Conservation (phyloP, 1,140 invertebrate genomes). For the Cydia amplana region DNA sequence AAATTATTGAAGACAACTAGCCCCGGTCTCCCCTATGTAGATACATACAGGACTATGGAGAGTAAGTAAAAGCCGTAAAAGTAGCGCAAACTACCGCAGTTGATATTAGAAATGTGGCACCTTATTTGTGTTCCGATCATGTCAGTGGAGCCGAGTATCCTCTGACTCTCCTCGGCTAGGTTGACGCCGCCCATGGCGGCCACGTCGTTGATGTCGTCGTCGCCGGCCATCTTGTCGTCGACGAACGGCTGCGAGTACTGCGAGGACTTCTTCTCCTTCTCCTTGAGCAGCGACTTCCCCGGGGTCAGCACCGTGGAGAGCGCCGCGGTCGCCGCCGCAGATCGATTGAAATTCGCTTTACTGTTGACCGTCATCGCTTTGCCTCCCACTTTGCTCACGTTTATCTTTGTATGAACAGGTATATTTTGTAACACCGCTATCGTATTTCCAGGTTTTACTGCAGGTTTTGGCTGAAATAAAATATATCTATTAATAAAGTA, state of each 20-base stretch:
- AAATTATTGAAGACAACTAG: no score
- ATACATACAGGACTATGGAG: no score
- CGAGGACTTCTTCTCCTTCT: slow-evolving; percentile 64
- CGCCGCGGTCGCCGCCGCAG: slow-evolving; percentile 42
- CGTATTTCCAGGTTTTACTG: slow-evolving; percentile 49
- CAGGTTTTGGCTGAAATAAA: slow-evolving; percentile 51
- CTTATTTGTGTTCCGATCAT: slow-evolving; percentile 96
- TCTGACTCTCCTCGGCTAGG: slow-evolving; percentile 96
- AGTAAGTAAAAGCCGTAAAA: no score
- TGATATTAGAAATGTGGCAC: slow-evolving; percentile 36
- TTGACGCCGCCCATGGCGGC: slow-evolving; percentile 99
- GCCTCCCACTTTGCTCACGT: slow-evolving; percentile 56
- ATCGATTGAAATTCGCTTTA: slow-evolving; percentile 53
- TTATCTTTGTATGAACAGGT: slow-evolving; percentile 65
- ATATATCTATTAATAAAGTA: not conserved
- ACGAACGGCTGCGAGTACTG: slow-evolving; percentile 58
- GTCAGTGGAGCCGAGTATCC: slow-evolving; percentile 96
- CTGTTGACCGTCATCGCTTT: slow-evolving; percentile 62
- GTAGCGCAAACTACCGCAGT: no score
- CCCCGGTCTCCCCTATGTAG: no score
- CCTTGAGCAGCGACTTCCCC: slow-evolving; percentile 63
- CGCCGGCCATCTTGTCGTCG: slow-evolving; percentile 72
- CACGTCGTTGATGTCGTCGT: slow-evolving; percentile 94
- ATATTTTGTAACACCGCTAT: slow-evolving; percentile 71
- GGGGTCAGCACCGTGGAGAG: slow-evolving; percentile 61